These are phyloP conservation scores for Adoxophyes honmai DNA, from an alignment of 1,140 invertebrate genomes.

Conservation along the genomic window DNA sequence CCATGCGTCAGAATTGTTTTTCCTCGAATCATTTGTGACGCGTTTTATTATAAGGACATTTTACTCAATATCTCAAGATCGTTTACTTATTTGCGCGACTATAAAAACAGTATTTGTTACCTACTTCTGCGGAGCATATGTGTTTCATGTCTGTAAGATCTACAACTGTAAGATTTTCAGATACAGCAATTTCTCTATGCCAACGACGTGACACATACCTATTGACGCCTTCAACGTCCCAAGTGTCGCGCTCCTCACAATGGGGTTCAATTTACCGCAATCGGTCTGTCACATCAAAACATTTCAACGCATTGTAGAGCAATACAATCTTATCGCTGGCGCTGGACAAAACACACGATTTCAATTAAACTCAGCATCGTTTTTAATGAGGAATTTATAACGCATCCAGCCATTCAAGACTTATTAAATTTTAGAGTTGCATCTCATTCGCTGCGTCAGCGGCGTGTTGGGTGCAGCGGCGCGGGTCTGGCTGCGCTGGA, in stretches of 20 bases:
- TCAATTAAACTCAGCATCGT: conserved; percentile 69
- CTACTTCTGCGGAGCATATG: too few relatives aligned
- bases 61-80: too few relatives aligned
- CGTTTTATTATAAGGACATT: too few relatives aligned
- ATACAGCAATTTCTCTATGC: too few relatives aligned
- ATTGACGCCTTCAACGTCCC: too few relatives aligned
- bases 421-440: conserved; percentile 26
- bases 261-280: conserved; percentile 38
- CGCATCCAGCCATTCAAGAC: conserved; percentile 45
- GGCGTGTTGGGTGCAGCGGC: conserved; percentile 20
- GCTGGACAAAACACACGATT: conserved; percentile 67
- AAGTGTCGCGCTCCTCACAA: neutral
- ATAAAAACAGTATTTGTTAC: too few relatives aligned
- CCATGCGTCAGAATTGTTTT: too few relatives aligned
- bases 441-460: conserved; percentile 19
- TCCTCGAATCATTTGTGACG: too few relatives aligned
- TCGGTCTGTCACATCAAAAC: conserved; percentile 43
- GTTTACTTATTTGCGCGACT: too few relatives aligned
- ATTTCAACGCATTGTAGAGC: conserved; percentile 24
- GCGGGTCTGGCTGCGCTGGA: conserved; percentile 41
- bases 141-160: too few relatives aligned
- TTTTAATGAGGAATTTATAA: conserved; percentile 59
- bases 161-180: too few relatives aligned
- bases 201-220: too few relatives aligned
- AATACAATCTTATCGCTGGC: conserved; percentile 58